Percentiles rank a stretch among this genome's conserved stretches.
phyloP scores from a whole-genome alignment of 2,888 invertebrate genomes.

The Protodeltote pygarga region DNA sequence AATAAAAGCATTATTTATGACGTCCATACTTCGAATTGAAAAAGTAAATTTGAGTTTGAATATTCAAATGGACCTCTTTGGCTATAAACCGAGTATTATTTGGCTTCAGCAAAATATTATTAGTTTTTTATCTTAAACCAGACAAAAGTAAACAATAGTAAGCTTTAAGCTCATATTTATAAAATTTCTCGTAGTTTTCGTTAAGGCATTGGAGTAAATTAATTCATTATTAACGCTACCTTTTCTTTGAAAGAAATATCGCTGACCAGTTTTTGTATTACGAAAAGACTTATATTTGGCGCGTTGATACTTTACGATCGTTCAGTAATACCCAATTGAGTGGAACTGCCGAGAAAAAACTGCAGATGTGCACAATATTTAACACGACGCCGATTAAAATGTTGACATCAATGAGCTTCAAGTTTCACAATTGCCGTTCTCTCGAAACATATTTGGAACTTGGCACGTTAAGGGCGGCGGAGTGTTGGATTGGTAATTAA shows the following conservation, averaged over 20 bases:
- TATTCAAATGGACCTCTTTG: constrained; percentile 57
- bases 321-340: constrained; percentile 41
- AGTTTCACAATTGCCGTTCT: constrained; percentile 49
- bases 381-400: constrained; percentile 53
- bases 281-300: constrained; percentile 47
- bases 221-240: constrained; percentile 41
- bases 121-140: constrained; percentile 24
- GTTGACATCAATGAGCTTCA: constrained; percentile 50
- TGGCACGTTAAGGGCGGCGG: constrained; percentile 47
- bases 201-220: constrained; percentile 38
- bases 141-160: constrained; percentile 13
- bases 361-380: constrained; percentile 51
- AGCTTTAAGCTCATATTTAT: constrained; percentile 17
- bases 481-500: constrained; percentile 74
- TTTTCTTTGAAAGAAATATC: constrained; percentile 41
- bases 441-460: constrained; percentile 52
- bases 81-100: constrained; percentile 60
- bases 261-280: constrained; percentile 38
- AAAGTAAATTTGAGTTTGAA: constrained; percentile 62
- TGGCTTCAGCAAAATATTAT: constrained; percentile 48
- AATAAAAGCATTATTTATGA: constrained; percentile 81
- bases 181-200: constrained; percentile 16
- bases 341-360: constrained; percentile 50
- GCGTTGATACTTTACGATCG: constrained; percentile 49
- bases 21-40: constrained; percentile 71